Evolutionary conservation across 2,888 invertebrate genomes (phyloP).

Genomic region (Amphipyra tragopoginis): DNA sequence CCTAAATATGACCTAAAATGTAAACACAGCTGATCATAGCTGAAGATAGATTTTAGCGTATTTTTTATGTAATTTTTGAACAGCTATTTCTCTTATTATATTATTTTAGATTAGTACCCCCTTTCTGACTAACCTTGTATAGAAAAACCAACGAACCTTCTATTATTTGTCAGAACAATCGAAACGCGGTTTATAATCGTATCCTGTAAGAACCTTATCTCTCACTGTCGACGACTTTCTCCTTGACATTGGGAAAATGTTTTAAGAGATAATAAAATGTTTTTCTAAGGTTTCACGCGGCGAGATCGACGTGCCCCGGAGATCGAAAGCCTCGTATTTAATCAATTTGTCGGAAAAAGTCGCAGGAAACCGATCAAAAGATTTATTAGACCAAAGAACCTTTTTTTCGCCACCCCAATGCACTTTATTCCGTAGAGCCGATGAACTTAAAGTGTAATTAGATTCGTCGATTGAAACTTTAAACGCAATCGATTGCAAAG

Average conservation of each 20-base stretch:
- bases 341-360: slow-evolving; percentile 64
- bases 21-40: too few species aligned
- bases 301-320: slow-evolving; percentile 34
- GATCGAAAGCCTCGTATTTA: slow-evolving; percentile 53
- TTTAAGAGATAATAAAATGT: slow-evolving; percentile 52
- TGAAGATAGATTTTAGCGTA: too few species aligned
- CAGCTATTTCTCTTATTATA: too few species aligned
- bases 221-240: slow-evolving; percentile 7
- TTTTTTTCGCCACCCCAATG: slow-evolving; percentile 11
- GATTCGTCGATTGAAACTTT: slow-evolving; percentile 33
- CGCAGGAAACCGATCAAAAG: slow-evolving; percentile 56
- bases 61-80: too few species aligned
- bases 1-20: too few species aligned
- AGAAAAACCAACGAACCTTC: slow-evolving; percentile 1
- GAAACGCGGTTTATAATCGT: slow-evolving; percentile 19
- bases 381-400: slow-evolving; percentile 55
- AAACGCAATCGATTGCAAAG: slow-evolving; percentile 26
- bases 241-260: slow-evolving; percentile 29
- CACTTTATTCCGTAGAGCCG: slow-evolving; percentile 10
- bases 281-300: slow-evolving; percentile 43
- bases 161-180: slow-evolving; percentile 19
- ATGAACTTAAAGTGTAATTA: slow-evolving; percentile 32
- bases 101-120: too few species aligned
- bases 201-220: slow-evolving; percentile 14
- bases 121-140: too few species aligned